A percentile compares a stretch with the other conserved stretches of the same genome.
Evolutionary conservation across 2,797 vertebrate genomes (phyloP).

Genomic region (Gambusia yucatana): DNA sequence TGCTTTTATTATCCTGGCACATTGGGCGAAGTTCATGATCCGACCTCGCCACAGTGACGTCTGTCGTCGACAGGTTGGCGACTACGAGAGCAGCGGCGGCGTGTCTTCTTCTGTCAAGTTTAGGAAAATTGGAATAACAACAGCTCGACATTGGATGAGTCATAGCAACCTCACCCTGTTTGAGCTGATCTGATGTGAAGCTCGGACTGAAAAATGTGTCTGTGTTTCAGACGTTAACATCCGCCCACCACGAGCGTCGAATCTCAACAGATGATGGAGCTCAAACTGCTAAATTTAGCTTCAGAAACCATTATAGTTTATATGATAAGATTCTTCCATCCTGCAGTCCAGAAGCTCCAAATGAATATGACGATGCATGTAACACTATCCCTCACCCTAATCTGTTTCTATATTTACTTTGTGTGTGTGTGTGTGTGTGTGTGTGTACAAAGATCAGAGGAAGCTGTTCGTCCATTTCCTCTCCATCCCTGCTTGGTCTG

Average conservation of each 20-base stretch:
- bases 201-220: not conserved
- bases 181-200: slow-evolving; percentile 9
- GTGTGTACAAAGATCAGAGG: slow-evolving; percentile 85
- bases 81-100: not conserved
- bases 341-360: not conserved
- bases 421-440: too few species aligned
- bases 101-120: slow-evolving; percentile 17
- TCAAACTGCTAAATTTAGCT: not conserved
- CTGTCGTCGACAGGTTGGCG: slow-evolving; percentile 1
- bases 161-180: not conserved
- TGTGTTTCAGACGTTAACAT: not conserved
- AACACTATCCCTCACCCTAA: not conserved
- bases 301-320: not conserved
- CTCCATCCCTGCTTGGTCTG: slow-evolving; percentile 90
- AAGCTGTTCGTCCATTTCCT: slow-evolving; percentile 88
- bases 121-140: slow-evolving; percentile 6
- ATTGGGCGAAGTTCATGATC: slow-evolving; percentile 32
- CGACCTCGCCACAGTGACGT: slow-evolving; percentile 29
- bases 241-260: not conserved
- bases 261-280: not conserved
- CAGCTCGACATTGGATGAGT: not conserved
- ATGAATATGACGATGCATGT: not conserved
- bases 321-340: not conserved
- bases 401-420: slow-evolving; percentile 4
- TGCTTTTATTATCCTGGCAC: slow-evolving; percentile 44